Percentiles rank a stretch among this genome's conserved stretches.
phyloP scores from a whole-genome alignment of 1,140 invertebrate genomes.

The Tetramorium alpestre region DNA sequence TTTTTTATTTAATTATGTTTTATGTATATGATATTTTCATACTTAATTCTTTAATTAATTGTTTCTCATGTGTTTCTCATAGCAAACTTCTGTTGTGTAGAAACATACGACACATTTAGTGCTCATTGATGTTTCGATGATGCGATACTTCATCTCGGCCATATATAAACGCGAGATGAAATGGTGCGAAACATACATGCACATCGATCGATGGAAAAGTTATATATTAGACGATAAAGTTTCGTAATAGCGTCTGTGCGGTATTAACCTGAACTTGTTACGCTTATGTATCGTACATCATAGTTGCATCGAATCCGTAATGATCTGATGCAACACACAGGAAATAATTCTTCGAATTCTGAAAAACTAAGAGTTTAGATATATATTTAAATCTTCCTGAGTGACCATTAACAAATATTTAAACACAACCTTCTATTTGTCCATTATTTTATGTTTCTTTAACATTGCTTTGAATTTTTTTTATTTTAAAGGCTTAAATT shows the following conservation, averaged over 20 bases:
- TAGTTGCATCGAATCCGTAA: conserved; percentile 13
- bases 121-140: neutral
- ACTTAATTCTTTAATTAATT: neutral
- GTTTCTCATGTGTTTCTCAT: neutral
- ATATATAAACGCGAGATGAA: conserved; percentile 7
- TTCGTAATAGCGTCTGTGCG: conserved; percentile 32
- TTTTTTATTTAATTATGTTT: neutral
- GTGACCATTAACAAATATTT: neutral
- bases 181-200: neutral
- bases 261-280: conserved; percentile 23
- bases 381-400: neutral
- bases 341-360: neutral
- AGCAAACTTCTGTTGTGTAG: neutral
- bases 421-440: neutral
- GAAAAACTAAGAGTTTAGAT: neutral
- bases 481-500: no score
- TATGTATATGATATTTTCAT: neutral
- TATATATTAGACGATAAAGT: conserved; percentile 64
- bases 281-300: neutral
- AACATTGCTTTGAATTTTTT: neutral
- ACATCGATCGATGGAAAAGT: neutral
- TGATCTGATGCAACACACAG: neutral
- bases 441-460: neutral
- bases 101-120: neutral
- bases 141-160: neutral